Evolutionary conservation across 2,113 vertebrate species (phyloP).

Genomic region (Oxyura jamaicensis): DNA sequence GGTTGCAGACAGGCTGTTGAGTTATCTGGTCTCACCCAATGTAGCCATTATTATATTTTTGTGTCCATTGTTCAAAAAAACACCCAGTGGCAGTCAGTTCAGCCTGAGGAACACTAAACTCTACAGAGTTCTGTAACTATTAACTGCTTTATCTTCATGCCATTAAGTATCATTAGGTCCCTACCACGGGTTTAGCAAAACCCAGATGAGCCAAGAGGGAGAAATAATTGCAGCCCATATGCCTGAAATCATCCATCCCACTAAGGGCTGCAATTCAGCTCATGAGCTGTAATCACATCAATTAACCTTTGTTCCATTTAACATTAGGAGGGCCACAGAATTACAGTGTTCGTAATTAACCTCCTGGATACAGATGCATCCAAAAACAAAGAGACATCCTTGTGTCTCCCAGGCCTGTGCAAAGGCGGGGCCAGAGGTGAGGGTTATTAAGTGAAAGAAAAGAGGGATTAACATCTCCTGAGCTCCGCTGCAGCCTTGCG

Average conservation of each 20-base stretch:
- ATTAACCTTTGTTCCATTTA: conserved; percentile 65
- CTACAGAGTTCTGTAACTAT: conserved; percentile 2
- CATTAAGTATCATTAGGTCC: conserved; percentile 49
- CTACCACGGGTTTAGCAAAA: conserved; percentile 45
- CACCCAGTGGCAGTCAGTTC: not conserved
- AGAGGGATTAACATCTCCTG: not conserved
- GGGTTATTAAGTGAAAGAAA: not conserved
- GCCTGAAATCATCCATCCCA: conserved; percentile 53
- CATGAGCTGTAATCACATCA: conserved; percentile 51
- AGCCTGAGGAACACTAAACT: not conserved
- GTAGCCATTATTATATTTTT: not conserved
- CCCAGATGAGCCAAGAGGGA: conserved; percentile 24
- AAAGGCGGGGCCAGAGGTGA: not conserved
- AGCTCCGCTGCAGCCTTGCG: not conserved
- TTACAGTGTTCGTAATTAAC: conserved; percentile 59
- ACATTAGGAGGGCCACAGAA: conserved; percentile 42
- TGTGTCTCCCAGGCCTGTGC: not conserved
- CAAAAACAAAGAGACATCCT: conserved; percentile 40
- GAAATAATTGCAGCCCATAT: conserved; percentile 53
- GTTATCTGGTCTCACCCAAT: not conserved
- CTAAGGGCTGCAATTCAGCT: conserved; percentile 50
- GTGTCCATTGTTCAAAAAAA: not conserved
- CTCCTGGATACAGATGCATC: conserved; percentile 33
- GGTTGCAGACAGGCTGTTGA: not conserved
- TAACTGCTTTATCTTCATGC: conserved; percentile 15